A percentile compares a stretch with the other conserved stretches of the same genome.
Conservation (phyloP, 30 jellyfish, hydroid and myxozoan species). For the Morbakka virulenta region DNA sequence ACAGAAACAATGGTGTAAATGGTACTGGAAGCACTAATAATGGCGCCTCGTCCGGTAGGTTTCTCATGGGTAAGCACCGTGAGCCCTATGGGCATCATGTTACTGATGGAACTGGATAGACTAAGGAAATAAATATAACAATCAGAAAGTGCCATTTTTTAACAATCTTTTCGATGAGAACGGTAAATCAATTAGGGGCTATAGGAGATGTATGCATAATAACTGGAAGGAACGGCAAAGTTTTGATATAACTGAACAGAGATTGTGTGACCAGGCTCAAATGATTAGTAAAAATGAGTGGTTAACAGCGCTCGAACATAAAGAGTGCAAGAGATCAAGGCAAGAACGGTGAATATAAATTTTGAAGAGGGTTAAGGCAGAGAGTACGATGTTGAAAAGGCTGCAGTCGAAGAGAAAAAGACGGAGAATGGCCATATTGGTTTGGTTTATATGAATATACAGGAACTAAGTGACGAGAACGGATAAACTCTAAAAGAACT, state of each 20-base stretch:
- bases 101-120: constrained; percentile 23
- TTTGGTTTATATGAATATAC: too few species aligned
- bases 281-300: constrained; percentile 16
- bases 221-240: background rate
- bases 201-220: constrained; percentile 15
- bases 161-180: background rate
- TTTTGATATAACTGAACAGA: background rate
- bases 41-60: constrained; percentile 56
- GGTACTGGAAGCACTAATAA: constrained; percentile 27
- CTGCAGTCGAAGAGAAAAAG: too few species aligned
- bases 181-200: background rate
- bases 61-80: constrained; percentile 26
- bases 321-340: too few species aligned
- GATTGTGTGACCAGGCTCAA: constrained; percentile 16
- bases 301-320: constrained; percentile 29
- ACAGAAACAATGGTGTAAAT: background rate
- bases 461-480: too few species aligned
- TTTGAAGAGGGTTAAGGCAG: too few species aligned
- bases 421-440: too few species aligned
- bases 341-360: too few species aligned
- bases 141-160: background rate
- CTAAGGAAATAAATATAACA: constrained; percentile 5
- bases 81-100: constrained; percentile 30
- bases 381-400: too few species aligned
- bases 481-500: too few species aligned